Evolutionary conservation across 1,140 invertebrate genomes (phyloP).

Genomic region (Aleiodes sp.): DNA sequence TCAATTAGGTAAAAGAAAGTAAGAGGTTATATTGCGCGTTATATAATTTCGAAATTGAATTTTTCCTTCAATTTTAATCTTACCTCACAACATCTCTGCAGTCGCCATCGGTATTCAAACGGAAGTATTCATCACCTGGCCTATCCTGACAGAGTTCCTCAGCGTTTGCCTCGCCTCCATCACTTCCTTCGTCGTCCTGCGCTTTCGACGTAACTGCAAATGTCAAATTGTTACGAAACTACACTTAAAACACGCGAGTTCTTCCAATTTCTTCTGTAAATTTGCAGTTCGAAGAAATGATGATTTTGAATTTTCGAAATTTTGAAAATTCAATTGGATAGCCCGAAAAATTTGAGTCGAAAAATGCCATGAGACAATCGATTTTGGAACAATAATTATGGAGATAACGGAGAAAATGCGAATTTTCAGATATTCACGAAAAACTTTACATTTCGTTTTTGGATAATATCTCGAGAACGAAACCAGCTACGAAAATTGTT

Average conservation of each 20-base stretch:
- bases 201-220: constrained; percentile 56
- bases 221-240: constrained; percentile 1
- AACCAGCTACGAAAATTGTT: no score
- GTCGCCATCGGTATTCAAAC: constrained; percentile 83
- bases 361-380: no score
- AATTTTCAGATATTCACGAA: no score
- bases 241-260: background rate
- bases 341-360: no score
- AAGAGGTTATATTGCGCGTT: background rate
- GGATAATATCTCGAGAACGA: no score
- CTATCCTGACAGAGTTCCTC: constrained; percentile 87
- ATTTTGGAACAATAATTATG: no score
- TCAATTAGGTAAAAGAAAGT: background rate
- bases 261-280: background rate
- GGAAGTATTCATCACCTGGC: constrained; percentile 89
- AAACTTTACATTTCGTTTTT: no score
- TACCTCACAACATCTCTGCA: constrained; percentile 93
- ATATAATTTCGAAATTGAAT: background rate
- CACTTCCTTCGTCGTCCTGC: constrained; percentile 74
- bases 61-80: constrained; percentile 38
- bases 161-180: constrained; percentile 74
- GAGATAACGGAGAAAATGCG: no score
- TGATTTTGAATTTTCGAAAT: no score
- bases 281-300: background rate
- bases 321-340: no score